Base-by-base conservation (phyloP, 2,888 invertebrate genomes). In the Orthosia gothica region DNA sequence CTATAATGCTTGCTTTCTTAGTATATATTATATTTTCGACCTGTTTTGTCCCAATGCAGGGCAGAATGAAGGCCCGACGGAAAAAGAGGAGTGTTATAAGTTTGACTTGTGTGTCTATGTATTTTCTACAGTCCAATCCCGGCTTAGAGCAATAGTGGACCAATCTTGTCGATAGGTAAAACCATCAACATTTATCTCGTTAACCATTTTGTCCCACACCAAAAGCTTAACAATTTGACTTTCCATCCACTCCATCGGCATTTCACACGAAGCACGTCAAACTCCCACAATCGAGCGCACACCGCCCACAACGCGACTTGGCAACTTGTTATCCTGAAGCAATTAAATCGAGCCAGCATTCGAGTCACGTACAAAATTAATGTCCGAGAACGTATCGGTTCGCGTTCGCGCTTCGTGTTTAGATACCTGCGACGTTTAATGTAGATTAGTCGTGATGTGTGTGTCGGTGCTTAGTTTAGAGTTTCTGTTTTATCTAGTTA, bases 291-390 rank as follows among this genome's bases (percentile, higher is more conserved):
- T 77, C 57, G 78, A 72, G 78, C 59, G 62, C 66, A 82, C 81
- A 81, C 79, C 59, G 59, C 63, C 76, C 76, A 81, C 82, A 82
- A 72, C 66, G 82, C 83, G 75, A 84, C 84, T 88, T 70, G 81
- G 64, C 67, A 84, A 86, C 86, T 86, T 87, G 84, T 86, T 86
- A 87, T 76, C 84, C 79, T 78, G 77, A 73, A 82, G 77, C 86
- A 88, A 87, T 88, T 88, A 88, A 86, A 85, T 81, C 64, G 76
- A 76, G 70, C 66, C 75, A 74, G 71, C 76, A 88, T 86, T 86
- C 87, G 72, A 74, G 81, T 81, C 91, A 91, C 91, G 90, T 90
- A 70, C 86, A 71, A 79, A 89, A 90, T 90, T 89, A 87, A 91
- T 88, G 88, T 82, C 84, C 85, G 76, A 83, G 88, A 87, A 85